Base-by-base conservation (phyloP, 2,113 vertebrate genomes). In the Hipposideros armiger region DNA sequence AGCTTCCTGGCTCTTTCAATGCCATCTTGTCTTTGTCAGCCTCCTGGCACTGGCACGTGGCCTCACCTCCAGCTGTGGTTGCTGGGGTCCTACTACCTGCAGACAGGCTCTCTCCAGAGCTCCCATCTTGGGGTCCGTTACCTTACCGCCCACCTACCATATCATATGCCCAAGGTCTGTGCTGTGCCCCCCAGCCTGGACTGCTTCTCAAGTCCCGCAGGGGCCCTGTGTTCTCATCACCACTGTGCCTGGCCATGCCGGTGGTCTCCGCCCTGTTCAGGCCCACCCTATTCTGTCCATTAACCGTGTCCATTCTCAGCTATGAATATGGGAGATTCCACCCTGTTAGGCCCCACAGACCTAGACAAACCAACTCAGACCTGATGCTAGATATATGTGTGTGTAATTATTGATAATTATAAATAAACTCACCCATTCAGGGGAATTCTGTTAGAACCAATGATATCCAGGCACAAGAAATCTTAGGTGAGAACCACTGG, bases 171-270 rank as follows among this genome's bases (percentile, higher is more conserved):
- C 4, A 9, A 52, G 40, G 1, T 11, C 11, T 1, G 19, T 6
- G 15, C 30, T 54, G 11, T 14, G 6, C 3, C 11, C 24, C 5
- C 54, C 40, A 17, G 26, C 15, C 16, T 8, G n/a, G 7, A 32
- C 54, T 17, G 54, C 22, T 10, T 22, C 54, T 54, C 20, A 9
- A 28, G 36, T 26, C n/a, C 67, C 11, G 24, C 0, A 5, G 32
- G 66, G 26, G 1, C 14, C 22, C 8, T 28, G 3, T 15, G 11
- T 7, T 4, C 22, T 40, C 20, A 1, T 28, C 5, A 5, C 11
- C 30, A 1, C 45, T 24, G 14, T 19, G 32, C 10, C 7, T 11
- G 11, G 17, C 3, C 0, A 0, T 50, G 60, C 26, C 8, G 2
- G 4, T 24, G 32, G 24, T 16, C 54, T 60, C 24, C 24, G 22